Evolutionary conservation across 2,113 vertebrate species (phyloP).

Genomic region (Calcarius ornatus): DNA sequence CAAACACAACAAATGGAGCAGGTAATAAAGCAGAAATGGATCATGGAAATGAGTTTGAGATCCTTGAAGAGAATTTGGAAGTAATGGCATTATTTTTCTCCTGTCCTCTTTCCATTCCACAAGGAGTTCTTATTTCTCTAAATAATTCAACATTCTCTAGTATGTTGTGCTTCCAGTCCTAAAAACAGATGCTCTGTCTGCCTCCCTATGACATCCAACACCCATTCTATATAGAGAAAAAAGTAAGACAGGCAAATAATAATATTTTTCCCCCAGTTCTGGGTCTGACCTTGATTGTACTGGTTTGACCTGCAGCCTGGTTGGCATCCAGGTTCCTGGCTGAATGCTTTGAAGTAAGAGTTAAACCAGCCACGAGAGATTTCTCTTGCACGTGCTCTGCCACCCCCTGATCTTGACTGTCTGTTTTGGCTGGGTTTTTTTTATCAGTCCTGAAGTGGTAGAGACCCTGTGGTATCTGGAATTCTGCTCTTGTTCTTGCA

Average conservation of each 20-base stretch:
- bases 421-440: background rate
- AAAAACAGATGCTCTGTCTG: background rate
- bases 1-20: background rate
- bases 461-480: background rate
- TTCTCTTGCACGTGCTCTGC: background rate
- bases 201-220: background rate
- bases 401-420: background rate
- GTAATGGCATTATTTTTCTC: background rate
- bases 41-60: background rate
- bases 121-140: background rate
- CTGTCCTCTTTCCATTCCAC: background rate
- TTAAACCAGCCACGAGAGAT: background rate
- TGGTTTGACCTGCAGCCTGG: background rate
- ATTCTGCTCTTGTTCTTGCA: background rate
- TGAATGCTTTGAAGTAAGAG: background rate
- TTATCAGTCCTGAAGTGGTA: background rate
- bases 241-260: background rate
- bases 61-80: background rate
- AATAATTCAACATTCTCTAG: background rate
- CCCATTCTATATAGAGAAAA: background rate
- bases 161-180: background rate
- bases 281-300: background rate
- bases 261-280: background rate
- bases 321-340: background rate
- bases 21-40: background rate